Evolutionary conservation across 2,113 vertebrate genomes (phyloP).

Genomic region (Festucalex cinctus): DNA sequence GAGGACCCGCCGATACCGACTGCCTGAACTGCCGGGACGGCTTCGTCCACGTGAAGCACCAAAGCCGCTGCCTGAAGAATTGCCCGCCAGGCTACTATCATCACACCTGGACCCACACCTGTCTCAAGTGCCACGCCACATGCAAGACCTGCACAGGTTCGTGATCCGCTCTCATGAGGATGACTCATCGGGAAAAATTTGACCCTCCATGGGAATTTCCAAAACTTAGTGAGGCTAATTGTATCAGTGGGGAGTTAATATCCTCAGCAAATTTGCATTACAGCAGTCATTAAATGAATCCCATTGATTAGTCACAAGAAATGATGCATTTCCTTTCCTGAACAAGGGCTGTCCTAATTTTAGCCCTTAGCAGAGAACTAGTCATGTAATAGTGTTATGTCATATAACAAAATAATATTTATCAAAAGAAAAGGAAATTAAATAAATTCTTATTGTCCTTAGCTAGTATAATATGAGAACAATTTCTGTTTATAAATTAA

Average conservation of each 20-base stretch:
- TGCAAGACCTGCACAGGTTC: conserved; percentile 75
- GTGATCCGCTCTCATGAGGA: neutral
- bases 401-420: neutral
- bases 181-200: neutral
- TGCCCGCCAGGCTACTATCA: conserved; percentile 80
- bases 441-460: no score
- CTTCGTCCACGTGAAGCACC: conserved; percentile 75
- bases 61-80: conserved; percentile 67
- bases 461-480: no score
- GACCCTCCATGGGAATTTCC: neutral
- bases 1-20: conserved; percentile 62
- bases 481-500: no score
- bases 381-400: neutral
- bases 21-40: conserved; percentile 78
- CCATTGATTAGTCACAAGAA: neutral
- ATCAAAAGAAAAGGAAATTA: neutral
- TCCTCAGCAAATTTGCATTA: neutral
- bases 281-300: neutral
- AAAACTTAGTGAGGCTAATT: neutral
- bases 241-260: neutral
- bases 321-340: neutral
- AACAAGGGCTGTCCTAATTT: neutral
- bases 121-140: conserved; percentile 82
- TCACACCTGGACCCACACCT: conserved; percentile 51
- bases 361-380: neutral